Evolutionary conservation across 2,888 invertebrate genomes (phyloP).

Genomic region (Watsonalla cultraria): DNA sequence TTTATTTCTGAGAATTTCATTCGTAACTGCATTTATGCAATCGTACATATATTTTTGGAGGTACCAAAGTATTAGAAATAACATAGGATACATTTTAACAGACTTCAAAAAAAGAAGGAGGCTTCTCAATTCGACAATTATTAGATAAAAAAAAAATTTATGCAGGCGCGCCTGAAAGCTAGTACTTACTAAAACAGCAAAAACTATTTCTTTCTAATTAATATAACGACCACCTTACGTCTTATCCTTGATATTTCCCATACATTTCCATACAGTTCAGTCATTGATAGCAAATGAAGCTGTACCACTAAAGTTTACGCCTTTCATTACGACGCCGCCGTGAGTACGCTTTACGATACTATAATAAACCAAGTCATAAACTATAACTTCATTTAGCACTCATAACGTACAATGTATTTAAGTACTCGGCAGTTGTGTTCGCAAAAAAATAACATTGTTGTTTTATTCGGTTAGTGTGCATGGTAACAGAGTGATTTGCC

Average conservation of each 20-base stretch:
- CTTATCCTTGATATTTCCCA: background rate
- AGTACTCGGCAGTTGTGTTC: background rate
- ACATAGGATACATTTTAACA: too few relatives aligned
- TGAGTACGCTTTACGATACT: conserved; percentile 29
- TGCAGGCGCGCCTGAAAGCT: too few relatives aligned
- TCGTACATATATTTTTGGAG: too few relatives aligned
- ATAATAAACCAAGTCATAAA: conserved; percentile 23
- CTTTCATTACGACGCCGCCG: conserved; percentile 26
- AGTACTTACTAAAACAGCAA: too few relatives aligned
- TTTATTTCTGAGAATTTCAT: too few relatives aligned
- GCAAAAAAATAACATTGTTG: conserved; percentile 1
- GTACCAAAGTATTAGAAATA: too few relatives aligned
- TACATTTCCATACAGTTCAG: conserved; percentile 8
- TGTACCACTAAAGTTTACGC: conserved; percentile 11
- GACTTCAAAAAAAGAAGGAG: too few relatives aligned
- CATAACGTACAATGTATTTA: conserved; percentile 7
- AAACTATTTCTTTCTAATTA: too few relatives aligned
- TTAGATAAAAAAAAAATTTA: too few relatives aligned
- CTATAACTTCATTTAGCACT: conserved; percentile 36
- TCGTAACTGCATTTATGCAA: too few relatives aligned
- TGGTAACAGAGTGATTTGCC: background rate
- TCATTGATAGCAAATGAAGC: conserved; percentile 26
- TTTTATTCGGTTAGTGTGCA: background rate
- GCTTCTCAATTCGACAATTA: too few relatives aligned
- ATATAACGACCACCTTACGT: too few relatives aligned